Base-by-base conservation (phyloP, 2,888 invertebrate genomes). In the Drosophila fulvimacula region DNA sequence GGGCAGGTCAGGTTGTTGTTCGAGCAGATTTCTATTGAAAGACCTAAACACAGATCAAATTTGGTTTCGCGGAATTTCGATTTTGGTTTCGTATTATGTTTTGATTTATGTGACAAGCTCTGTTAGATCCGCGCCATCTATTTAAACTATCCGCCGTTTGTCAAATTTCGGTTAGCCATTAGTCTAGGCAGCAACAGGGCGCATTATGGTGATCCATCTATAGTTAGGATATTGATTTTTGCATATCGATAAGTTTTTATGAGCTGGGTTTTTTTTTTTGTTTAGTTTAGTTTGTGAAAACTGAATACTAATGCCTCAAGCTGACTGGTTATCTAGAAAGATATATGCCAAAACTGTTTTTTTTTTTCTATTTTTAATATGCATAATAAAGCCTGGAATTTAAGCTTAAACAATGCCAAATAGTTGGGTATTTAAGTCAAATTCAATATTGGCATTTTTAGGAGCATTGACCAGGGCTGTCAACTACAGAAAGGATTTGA, bases 21-120 rank as follows among this genome's bases (percentile, higher is more conserved):
- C 34, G 49, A 0, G 3, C 49, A 69, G 81, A 74, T 76, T 82
- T 88, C 73, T 73, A 64, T 86, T 62, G 81, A 81, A 88, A 77
- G 17, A 34, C 34, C 21, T 21, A 15, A 2, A 51, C 9, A 51
- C 6, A 15, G 9, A 19, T 21, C 19, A 32, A 32, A 32, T 49
- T 78, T 65, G 63, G 72, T 57, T 66, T 81, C 82, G 72, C 1
- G 42, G 83, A 85, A 82, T 69, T 76, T 51, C 30, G 63, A 60
- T 65, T 69, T 74, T 34, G 7, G 7, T 19, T 34, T 51, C 15
- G 19, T 49, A 34, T 17, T 48, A 48, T 42, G 13, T 21, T 51
- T 51, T 51, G 49, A 51, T 51, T 51, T 51, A 51, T 51, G 49
- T 51, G 49, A 51, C 49, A 34, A 19, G 17, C 49, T 15, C 21